Base-by-base conservation (phyloP, 2,113 vertebrate genomes). In the Saccopteryx leptura region DNA sequence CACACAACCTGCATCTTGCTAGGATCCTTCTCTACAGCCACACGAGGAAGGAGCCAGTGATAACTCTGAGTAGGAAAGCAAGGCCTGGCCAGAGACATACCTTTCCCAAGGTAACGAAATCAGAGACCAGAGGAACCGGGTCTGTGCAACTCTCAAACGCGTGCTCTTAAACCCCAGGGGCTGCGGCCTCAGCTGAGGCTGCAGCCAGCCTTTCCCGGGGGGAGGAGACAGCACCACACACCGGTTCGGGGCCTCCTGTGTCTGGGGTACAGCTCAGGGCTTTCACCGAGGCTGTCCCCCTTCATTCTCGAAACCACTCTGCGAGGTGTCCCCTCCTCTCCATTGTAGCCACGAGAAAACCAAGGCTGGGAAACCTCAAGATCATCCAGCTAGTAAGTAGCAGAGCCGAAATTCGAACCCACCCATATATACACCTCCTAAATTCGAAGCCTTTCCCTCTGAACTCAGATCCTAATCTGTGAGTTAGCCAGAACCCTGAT, bases 371-470 rank as follows among this genome's bases (percentile, higher is more conserved):
- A 9, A 65, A 71, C 69, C 24, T 39, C 92, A 90, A 26, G 63
- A 17, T 68, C 52, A 31, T 46, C n/a, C 33, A 60, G 18, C 48
- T 33, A 21, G 17, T n/a, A 61, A 68, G 72, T 8, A 48, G 33
- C 74, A 65, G 68, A 82, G 8, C 11, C 76, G 60, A 78, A 46
- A 75, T 23, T 48, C 2, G 23, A 91, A 63, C 50, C 87, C 50
- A 68, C 6, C 13, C 28, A 31, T 8, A 11, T 0, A 31, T 8
- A 11, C 0, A 15, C 9, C 18, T 76, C 66, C 90, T 3, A 50
- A 54, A 79, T 72, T 50, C 75, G 93, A 21, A 19, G 71, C 58
- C 76, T 81, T 75, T 75, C 48, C 39, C n/a, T 88, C 61, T 54
- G 46, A 54, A 46, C 84, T 2, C 17, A 95, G 31, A 83, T n/a